Conservation (phyloP, 2,113 vertebrate species). For the Cyrtonyx montezumae region DNA sequence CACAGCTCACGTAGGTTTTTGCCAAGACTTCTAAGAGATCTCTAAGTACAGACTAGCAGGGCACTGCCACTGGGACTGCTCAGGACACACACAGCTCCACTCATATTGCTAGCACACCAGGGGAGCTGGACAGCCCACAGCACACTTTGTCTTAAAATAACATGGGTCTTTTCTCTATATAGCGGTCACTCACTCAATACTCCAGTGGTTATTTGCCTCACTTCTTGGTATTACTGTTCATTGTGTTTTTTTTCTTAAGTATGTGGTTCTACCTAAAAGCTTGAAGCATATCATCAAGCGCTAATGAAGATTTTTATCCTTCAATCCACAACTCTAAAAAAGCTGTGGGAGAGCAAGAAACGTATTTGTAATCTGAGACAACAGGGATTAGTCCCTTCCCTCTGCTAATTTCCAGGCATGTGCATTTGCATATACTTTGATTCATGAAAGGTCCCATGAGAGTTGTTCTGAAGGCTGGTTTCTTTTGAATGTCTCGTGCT, state of each 20-base stretch:
- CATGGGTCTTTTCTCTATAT: background rate
- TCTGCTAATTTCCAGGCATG: accelerated
- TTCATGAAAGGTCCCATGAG: background rate
- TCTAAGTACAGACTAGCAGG: background rate
- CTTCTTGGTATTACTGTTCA: background rate
- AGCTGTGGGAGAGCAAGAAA: background rate
- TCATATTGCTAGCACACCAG: background rate
- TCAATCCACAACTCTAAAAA: background rate
- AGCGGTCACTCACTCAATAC: background rate
- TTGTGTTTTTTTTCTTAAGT: background rate
- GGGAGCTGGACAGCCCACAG: background rate
- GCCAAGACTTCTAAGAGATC: background rate
- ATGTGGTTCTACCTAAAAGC: background rate
- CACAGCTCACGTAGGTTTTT: background rate
- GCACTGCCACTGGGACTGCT: accelerated
- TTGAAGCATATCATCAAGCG: background rate
- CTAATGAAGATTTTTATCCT: background rate
- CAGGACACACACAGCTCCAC: background rate
- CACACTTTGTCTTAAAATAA: background rate
- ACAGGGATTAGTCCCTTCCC: background rate
- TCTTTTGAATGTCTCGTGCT: background rate
- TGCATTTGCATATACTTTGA: background rate
- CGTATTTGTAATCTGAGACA: background rate
- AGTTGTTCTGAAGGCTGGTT: background rate
- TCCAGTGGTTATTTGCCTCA: background rate